Conservation (phyloP, 2,113 vertebrate species). For the Gnathonemus echidnorhynchus region DNA sequence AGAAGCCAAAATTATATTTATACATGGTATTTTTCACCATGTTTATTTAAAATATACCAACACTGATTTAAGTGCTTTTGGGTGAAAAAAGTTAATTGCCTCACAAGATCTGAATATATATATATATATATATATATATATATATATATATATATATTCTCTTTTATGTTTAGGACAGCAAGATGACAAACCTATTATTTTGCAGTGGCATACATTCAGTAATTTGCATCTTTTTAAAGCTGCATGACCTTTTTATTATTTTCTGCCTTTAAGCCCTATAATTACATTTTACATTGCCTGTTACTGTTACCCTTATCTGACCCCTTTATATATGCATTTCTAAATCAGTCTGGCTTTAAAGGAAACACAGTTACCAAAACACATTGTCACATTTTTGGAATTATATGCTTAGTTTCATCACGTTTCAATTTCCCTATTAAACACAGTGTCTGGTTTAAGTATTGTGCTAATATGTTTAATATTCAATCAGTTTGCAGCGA, state of each 20-base stretch:
- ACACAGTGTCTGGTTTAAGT: background rate
- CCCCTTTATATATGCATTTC: background rate
- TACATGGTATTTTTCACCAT: background rate
- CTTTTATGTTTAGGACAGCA: background rate
- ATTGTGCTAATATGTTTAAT: background rate
- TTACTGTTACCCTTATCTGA: background rate
- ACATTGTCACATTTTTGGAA: background rate
- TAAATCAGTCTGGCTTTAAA: background rate
- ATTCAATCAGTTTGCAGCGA: background rate
- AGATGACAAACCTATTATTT: background rate
- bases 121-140: background rate
- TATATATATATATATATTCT: background rate
- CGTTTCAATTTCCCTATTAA: slow-evolving; percentile 1
- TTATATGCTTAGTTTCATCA: background rate
- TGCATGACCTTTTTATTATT: background rate
- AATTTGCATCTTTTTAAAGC: background rate
- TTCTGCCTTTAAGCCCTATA: background rate
- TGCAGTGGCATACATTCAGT: background rate
- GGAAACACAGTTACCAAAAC: background rate
- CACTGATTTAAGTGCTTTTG: background rate
- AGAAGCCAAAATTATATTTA: background rate
- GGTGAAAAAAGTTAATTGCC: background rate
- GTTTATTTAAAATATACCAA: background rate
- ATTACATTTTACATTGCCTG: background rate
- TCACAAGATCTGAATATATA: background rate